Conservation (phyloP, 2,888 invertebrate genomes). For the Branchipolynoe longqiensis region DNA sequence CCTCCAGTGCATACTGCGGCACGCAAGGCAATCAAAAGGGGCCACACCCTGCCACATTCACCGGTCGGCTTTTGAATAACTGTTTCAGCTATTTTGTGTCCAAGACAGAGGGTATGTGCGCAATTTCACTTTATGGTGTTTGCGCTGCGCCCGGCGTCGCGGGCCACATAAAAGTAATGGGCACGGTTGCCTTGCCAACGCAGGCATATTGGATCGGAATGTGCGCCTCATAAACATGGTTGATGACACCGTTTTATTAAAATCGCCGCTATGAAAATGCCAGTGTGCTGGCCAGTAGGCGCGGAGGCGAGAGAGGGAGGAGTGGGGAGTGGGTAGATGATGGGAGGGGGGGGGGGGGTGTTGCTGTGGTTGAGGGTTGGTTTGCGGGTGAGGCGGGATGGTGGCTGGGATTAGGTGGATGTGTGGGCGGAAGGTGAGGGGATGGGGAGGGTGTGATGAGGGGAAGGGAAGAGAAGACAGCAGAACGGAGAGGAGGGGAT, state of each 20-base stretch:
- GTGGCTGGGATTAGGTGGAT: too few species aligned
- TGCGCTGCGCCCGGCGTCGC: slow-evolving; percentile 23
- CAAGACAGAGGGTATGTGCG: slow-evolving; percentile 52
- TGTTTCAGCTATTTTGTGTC: slow-evolving; percentile 47
- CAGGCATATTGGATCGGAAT: slow-evolving; percentile 57
- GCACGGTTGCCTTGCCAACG: slow-evolving; percentile 51
- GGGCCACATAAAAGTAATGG: slow-evolving; percentile 50
- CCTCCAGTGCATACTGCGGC: slow-evolving; percentile 45
- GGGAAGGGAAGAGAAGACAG: too few species aligned
- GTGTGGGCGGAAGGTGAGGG: too few species aligned
- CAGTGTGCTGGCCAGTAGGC: slow-evolving; percentile 3
- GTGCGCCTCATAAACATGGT: slow-evolving; percentile 50
- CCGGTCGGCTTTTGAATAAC: slow-evolving; percentile 46
- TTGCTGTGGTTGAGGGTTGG: neutral
- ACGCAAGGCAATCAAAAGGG: slow-evolving; percentile 28
- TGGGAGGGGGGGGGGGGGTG: neutral
- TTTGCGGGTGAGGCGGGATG: too few species aligned
- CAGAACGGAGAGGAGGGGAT: too few species aligned
- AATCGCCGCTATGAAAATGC: slow-evolving; percentile 56
- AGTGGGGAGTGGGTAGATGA: neutral
- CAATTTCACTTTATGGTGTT: slow-evolving; percentile 58
- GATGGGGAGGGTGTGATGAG: too few species aligned
- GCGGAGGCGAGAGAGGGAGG: neutral
- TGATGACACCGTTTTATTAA: slow-evolving; percentile 57
- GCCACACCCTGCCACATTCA: slow-evolving; percentile 38